A percentile compares a stretch with the other conserved stretches of the same genome.
Evolutionary conservation across 2,888 invertebrate genomes (phyloP).

Genomic region (Elgonia sp.): DNA sequence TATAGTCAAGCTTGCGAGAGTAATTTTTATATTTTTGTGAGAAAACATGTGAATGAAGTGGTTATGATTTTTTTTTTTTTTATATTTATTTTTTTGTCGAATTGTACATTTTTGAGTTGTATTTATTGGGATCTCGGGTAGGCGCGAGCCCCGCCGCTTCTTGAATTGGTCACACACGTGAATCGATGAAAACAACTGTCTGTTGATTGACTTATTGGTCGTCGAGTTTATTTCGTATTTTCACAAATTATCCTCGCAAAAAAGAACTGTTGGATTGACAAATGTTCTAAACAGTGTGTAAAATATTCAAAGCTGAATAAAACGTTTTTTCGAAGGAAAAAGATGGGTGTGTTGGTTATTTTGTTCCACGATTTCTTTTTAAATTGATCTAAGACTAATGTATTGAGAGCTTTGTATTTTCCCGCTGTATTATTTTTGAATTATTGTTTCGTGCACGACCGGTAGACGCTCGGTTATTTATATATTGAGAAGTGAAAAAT

Average conservation of each 20-base stretch:
- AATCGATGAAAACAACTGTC: conserved; percentile 45
- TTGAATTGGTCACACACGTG: conserved; percentile 40
- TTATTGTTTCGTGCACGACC: no score
- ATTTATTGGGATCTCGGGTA: conserved; percentile 34
- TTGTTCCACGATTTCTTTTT: no score
- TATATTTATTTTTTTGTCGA: background rate
- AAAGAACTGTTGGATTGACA: conserved; percentile 75
- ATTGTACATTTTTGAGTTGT: background rate
- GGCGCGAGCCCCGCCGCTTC: conserved; percentile 60
- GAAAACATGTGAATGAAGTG: no score
- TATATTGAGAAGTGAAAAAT: no score
- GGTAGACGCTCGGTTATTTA: no score
- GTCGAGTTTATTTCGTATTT: conserved; percentile 70
- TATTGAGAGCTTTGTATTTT: no score
- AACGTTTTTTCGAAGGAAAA: conserved; percentile 74
- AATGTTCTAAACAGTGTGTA: conserved; percentile 76
- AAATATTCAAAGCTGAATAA: conserved; percentile 76
- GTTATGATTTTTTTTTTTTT: background rate
- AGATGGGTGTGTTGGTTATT: no score
- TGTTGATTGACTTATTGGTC: conserved; percentile 55
- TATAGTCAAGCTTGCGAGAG: no score
- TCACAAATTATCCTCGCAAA: conserved; percentile 75
- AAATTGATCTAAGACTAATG: no score
- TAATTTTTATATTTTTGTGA: no score
- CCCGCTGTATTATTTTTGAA: background rate